A percentile compares a stretch with the other conserved stretches of the same genome.
Evolutionary conservation across 2,888 invertebrate species (phyloP).

Genomic region (Drosophila buzzatii): DNA sequence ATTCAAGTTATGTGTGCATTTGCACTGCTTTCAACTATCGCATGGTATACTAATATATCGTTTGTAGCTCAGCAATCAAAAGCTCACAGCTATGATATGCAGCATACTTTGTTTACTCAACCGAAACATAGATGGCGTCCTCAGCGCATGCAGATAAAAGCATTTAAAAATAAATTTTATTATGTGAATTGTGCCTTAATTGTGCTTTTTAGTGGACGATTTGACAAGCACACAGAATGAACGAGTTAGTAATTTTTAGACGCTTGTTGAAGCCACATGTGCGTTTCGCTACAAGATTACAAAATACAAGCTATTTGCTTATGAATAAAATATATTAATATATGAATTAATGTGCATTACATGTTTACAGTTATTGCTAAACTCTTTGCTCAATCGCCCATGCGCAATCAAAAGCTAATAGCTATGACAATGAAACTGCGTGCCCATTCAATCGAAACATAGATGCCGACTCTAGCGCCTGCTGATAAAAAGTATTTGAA

Average conservation of each 20-base stretch:
- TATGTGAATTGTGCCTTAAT: not conserved
- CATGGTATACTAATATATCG: not conserved
- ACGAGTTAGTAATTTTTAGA: not conserved
- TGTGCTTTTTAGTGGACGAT: not conserved
- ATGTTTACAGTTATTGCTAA: too few relatives aligned
- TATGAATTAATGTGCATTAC: not conserved
- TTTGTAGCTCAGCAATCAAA: not conserved
- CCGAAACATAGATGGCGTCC: constrained; percentile 8
- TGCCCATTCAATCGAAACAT: not conserved
- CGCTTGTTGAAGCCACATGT: not conserved
- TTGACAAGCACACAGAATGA: not conserved
- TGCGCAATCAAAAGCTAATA: not conserved
- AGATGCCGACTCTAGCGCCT: constrained; percentile 35
- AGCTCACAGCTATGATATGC: constrained; percentile 3
- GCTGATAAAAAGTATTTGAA: constrained; percentile 2
- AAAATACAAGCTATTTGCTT: too few relatives aligned
- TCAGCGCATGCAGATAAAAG: not conserved
- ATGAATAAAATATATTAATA: too few relatives aligned
- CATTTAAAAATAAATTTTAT: not conserved
- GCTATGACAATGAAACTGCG: not conserved
- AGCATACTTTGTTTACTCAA: not conserved
- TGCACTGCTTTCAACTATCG: not conserved
- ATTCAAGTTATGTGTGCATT: too few relatives aligned
- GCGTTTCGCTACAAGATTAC: not conserved
- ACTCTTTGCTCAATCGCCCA: too few relatives aligned